Evolutionary conservation across 2,113 vertebrate genomes (phyloP).

Genomic region (Chunga burmeisteri): DNA sequence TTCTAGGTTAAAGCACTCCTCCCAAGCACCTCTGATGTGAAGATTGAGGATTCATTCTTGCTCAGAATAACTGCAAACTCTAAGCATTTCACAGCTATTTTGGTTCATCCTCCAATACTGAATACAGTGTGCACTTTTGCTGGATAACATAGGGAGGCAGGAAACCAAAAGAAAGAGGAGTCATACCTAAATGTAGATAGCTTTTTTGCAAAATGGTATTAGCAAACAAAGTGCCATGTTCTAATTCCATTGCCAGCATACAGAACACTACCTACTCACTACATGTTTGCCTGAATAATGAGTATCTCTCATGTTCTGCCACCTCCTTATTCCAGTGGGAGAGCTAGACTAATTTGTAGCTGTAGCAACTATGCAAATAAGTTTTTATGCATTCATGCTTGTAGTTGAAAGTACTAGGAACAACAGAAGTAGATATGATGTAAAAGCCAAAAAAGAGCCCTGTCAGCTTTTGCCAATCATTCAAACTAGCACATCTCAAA

Average conservation of each 20-base stretch:
- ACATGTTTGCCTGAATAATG: background rate
- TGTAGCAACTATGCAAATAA: background rate
- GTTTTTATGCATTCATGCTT: background rate
- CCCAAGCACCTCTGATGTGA: background rate
- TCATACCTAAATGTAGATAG: background rate
- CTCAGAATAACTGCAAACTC: background rate
- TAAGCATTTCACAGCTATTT: background rate
- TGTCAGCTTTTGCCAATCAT: background rate
- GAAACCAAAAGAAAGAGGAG: background rate
- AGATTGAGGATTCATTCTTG: background rate
- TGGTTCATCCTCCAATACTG: background rate
- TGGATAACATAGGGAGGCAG: background rate
- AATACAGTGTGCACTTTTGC: fast-evolving
- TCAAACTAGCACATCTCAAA: background rate
- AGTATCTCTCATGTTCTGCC: fast-evolving
- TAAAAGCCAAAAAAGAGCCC: background rate
- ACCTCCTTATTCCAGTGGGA: background rate
- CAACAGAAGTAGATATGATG: background rate
- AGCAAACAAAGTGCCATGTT: background rate
- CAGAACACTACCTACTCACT: background rate
- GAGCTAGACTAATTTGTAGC: background rate
- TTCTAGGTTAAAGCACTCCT: background rate
- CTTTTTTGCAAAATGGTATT: background rate
- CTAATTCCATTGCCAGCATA: background rate
- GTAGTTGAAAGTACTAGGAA: background rate